phyloP scores from a whole-genome alignment of 1,140 invertebrate genomes.

The Schmidtea mediterranea region DNA sequence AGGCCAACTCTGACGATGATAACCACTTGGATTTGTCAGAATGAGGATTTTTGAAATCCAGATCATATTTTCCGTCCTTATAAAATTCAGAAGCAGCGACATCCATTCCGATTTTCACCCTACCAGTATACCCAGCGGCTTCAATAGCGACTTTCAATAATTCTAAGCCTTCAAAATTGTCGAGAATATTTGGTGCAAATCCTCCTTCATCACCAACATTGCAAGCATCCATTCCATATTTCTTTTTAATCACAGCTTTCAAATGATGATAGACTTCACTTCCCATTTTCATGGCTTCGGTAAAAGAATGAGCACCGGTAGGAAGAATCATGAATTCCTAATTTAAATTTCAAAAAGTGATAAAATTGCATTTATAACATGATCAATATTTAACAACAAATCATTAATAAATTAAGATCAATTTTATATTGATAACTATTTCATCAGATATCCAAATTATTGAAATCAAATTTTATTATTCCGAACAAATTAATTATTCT shows the following conservation, averaged over 20 bases:
- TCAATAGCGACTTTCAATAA: conserved; percentile 68
- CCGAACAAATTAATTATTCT: too few species aligned
- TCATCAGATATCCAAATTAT: too few species aligned
- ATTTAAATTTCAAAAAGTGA: too few species aligned
- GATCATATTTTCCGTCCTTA: conserved; percentile 54
- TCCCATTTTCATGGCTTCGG: conserved; percentile 92
- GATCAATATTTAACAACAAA: too few species aligned
- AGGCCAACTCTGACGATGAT: conserved; percentile 46
- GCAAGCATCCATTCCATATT: conserved; percentile 38
- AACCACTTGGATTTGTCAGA: conserved; percentile 39
- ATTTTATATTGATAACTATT: too few species aligned
- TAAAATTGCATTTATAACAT: too few species aligned
- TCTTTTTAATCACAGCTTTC: conserved; percentile 65
- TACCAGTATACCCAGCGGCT: conserved; percentile 69
- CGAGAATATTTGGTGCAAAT: conserved; percentile 87
- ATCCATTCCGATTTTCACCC: conserved; percentile 91
- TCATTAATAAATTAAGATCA: too few species aligned
- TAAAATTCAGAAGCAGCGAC: conserved; percentile 87
- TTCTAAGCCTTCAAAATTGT: conserved; percentile 17
- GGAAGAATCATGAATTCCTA: conserved; percentile 76
- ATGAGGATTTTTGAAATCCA: conserved; percentile 85
- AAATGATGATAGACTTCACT: conserved; percentile 83
- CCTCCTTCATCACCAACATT: conserved; percentile 97
- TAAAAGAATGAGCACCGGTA: conserved; percentile 62
- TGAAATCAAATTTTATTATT: too few species aligned